Conservation (phyloP, 2,797 vertebrate species). For the Tachyglossus aculeatus region DNA sequence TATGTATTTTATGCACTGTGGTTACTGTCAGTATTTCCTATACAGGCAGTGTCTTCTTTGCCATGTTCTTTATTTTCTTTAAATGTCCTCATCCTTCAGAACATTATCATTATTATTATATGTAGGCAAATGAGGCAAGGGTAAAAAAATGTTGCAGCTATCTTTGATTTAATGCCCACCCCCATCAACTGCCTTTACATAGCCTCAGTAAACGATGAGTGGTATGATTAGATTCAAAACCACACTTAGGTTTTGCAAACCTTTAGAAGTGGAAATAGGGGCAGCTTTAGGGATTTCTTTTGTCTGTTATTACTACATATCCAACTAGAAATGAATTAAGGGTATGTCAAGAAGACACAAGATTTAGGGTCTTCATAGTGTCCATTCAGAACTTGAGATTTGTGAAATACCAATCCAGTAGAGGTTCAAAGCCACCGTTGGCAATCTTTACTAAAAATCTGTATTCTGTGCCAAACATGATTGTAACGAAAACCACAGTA, state of each 20-base stretch:
- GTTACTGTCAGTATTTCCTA: slow-evolving; percentile 22
- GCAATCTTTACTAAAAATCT: not conserved
- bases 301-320: not conserved
- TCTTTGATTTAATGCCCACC: not conserved
- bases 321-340: not conserved
- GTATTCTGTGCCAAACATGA: not conserved
- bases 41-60: not conserved
- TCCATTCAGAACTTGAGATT: rapidly evolving
- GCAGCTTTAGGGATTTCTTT: not conserved
- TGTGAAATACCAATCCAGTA: not conserved
- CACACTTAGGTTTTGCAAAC: not conserved
- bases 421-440: not conserved
- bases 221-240: not conserved
- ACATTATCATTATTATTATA: not conserved
- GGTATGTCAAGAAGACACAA: not conserved
- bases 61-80: not conserved
- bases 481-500: not conserved
- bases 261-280: not conserved
- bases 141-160: not conserved
- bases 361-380: not conserved
- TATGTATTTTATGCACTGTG: not conserved
- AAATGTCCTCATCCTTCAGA: not conserved
- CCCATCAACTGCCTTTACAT: not conserved
- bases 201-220: not conserved
- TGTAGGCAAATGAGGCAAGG: not conserved